These are phyloP conservation scores for Electrona antarctica DNA, from an alignment of 2,113 vertebrate species.

Conservation along the genomic window DNA sequence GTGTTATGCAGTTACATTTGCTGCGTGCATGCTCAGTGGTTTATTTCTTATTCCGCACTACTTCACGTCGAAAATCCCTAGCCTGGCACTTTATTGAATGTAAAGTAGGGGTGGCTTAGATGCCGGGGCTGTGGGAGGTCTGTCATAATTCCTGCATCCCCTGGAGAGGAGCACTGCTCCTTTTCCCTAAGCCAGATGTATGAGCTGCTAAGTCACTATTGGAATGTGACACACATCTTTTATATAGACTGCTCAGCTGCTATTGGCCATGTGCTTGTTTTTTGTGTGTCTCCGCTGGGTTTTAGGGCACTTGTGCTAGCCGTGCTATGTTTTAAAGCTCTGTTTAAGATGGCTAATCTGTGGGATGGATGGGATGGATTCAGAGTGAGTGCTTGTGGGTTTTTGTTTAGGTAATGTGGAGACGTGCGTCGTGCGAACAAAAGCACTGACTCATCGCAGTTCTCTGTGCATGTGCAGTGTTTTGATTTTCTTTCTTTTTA, in stretches of 20 bases:
- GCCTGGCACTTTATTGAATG: conserved; percentile 64
- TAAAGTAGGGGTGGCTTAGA: conserved; percentile 63
- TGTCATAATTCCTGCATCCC: conserved; percentile 55
- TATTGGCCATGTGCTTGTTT: conserved; percentile 6
- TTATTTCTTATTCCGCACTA: conserved; percentile 51
- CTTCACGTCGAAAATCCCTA: conserved; percentile 56
- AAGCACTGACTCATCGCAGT: conserved; percentile 18
- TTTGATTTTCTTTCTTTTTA: conserved; percentile 12
- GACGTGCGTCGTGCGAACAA: conserved; percentile 20
- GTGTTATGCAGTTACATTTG: conserved; percentile 38
- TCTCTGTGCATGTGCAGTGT: not conserved
- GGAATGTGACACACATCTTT: conserved; percentile 48
- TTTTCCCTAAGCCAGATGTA: conserved; percentile 37
- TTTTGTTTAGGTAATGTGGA: conserved; percentile 25
- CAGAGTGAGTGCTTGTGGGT: conserved; percentile 30
- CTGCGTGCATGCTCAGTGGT: conserved; percentile 26
- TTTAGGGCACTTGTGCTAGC: conserved; percentile 53
- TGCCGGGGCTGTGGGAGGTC: conserved; percentile 46
- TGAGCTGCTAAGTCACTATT: conserved; percentile 48
- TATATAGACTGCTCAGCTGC: conserved; percentile 21
- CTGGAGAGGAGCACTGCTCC: conserved; percentile 33
- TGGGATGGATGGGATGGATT: conserved; percentile 35
- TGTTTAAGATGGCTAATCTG: conserved; percentile 47
- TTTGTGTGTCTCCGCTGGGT: conserved; percentile 22
- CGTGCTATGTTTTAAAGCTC: conserved; percentile 29